Percentiles rank a stretch among this genome's conserved stretches.
These are phyloP conservation scores for Machaerirhynchus nigripectus DNA, from an alignment of 2,113 vertebrate genomes.

Conservation along the genomic window DNA sequence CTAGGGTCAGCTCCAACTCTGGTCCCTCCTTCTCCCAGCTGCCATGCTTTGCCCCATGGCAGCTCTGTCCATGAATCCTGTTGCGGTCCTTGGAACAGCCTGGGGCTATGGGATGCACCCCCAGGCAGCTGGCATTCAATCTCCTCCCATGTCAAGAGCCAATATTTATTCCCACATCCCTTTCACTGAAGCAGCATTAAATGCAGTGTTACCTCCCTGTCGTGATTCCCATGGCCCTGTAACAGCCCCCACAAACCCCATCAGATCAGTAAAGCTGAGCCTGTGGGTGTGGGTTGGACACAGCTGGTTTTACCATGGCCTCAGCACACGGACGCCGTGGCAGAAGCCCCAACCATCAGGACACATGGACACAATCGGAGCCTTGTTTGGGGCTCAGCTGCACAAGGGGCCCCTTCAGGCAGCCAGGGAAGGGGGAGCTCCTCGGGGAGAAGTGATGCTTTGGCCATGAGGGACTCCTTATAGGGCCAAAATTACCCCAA, in stretches of 20 bases:
- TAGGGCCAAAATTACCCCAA: neutral
- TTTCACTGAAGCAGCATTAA: neutral
- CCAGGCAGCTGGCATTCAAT: neutral
- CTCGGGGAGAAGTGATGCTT: neutral
- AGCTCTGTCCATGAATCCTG: neutral
- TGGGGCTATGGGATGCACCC: neutral
- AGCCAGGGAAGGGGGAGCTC: neutral
- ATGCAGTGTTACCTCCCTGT: neutral
- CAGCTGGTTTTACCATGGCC: neutral
- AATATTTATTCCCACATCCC: accelerated
- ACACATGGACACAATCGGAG: neutral
- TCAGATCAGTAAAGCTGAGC: neutral
- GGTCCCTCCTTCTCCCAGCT: neutral
- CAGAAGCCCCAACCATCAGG: neutral
- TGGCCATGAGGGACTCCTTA: neutral
- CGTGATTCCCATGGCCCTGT: accelerated
- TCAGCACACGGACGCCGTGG: accelerated
- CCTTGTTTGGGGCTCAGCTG: constrained; percentile 6
- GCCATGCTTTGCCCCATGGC: accelerated
- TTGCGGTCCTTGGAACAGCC: accelerated
- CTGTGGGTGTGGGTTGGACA: neutral
- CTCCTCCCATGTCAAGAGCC: accelerated
- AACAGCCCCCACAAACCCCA: neutral
- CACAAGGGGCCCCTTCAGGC: constrained; percentile 45
- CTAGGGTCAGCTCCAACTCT: neutral